Evolutionary conservation across 2,113 vertebrate genomes (phyloP), one percentile per base, ranked within the genome.

Genomic region (Macquaria ambigua): DNA sequence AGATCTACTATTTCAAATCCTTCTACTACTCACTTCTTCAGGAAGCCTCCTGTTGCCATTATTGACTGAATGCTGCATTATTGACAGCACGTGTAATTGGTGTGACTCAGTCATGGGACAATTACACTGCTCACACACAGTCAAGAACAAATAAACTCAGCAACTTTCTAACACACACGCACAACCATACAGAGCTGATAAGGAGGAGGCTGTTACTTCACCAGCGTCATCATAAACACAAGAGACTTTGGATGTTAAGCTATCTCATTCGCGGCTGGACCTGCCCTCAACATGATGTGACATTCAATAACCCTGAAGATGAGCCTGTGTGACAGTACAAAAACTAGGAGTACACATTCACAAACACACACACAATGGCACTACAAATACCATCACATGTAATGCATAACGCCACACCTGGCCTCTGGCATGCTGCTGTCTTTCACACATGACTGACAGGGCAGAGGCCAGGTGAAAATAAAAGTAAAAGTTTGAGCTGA

Each of bases 231-330:
- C 89, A 79, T 89, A 92, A 92, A 93, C 80, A 80, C 77, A 43
- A 74, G 18, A 84, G 90, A 93, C 92, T 92, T 93, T 93, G 90
- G 85, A 87, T 87, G 82, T 43, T 67, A 1, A 37, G 23, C 14
- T 69, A 83, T 81, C 87, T 58, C 23, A 31, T 48, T 7, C 15
- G 14, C 10, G 9, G 43, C 46, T 37, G 39, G 37, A 85, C 31
- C 59, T 39, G 53, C 72, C 79, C 76, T 80, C 66, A 48, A 48
- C 50, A 8, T 43, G 5, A 5, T 15, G 41, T 53, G 81, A 81
- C 81, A 73, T 80, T 79, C 25, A 71, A 11, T 82, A 63, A 55
- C 48, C 61, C 55, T 73, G 25, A 59, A 25, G 52, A 82, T 8
- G 50, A 82, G 2, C 20, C 41, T 31, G 43, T 15, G 2, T 37